Evolutionary conservation across 2,797 vertebrate species (phyloP).

Genomic region (Hydrophis major): DNA sequence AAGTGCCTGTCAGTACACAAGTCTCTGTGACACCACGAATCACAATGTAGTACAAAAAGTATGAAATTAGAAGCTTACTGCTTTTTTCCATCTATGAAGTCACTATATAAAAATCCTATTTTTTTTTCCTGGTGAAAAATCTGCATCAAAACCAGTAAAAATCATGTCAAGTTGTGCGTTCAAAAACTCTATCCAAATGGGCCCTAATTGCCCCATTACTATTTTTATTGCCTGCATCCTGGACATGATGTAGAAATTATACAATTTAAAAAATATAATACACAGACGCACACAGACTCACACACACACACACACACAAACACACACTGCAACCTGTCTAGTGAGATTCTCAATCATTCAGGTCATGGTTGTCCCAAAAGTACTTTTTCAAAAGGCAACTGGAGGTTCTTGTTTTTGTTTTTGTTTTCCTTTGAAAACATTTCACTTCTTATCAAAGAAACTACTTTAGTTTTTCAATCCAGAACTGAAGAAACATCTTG

Average conservation of each 20-base stretch:
- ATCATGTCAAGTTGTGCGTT: constrained; percentile 7
- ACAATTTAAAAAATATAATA: neutral
- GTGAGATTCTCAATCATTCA: neutral
- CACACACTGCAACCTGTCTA: neutral
- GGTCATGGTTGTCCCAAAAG: neutral
- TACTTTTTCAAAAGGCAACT: neutral
- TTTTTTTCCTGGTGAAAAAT: neutral
- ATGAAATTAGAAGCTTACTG: constrained; percentile 44
- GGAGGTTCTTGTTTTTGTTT: neutral
- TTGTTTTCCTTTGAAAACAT: neutral
- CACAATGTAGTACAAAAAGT: constrained; percentile 37
- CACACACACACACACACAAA: too few species aligned
- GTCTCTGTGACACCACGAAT: neutral
- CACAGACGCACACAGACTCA: neutral
- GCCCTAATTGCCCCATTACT: constrained; percentile 6
- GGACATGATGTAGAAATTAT: neutral
- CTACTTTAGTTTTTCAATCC: neutral
- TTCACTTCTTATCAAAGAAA: neutral
- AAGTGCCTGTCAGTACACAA: constrained; percentile 15
- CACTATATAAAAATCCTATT: neutral
- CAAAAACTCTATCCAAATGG: constrained; percentile 16
- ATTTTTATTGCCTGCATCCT: constrained; percentile 19
- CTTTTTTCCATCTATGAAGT: constrained; percentile 39
- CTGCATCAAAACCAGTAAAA: neutral
- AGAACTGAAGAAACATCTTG: neutral